Conservation (phyloP, 2,113 vertebrate species). For the Panurus biarmicus region DNA sequence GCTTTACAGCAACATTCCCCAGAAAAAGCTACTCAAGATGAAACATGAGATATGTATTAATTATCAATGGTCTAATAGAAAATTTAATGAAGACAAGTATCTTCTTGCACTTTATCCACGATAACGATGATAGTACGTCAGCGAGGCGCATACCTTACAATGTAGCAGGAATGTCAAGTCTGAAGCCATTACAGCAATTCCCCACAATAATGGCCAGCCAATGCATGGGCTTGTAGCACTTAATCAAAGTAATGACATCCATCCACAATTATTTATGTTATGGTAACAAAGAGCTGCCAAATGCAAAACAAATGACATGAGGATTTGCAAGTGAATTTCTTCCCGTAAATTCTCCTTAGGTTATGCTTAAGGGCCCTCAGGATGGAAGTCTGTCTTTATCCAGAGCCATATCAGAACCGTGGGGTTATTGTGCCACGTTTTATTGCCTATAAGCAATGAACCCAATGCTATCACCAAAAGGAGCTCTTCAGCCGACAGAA, state of each 20-base stretch:
- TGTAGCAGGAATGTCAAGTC: slow-evolving; percentile 44
- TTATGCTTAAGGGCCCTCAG: neutral
- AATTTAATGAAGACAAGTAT: slow-evolving; percentile 65
- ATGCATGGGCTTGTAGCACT: slow-evolving; percentile 47
- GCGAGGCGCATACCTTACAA: slow-evolving; percentile 38
- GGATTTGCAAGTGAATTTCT: slow-evolving; percentile 53
- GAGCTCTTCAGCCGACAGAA: neutral
- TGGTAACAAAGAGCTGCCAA: slow-evolving; percentile 59
- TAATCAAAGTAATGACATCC: slow-evolving; percentile 59
- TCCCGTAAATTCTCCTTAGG: slow-evolving; percentile 53
- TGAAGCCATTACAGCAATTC: slow-evolving; percentile 64
- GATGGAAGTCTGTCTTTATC: neutral
- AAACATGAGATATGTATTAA: slow-evolving; percentile 64
- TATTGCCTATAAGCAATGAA: neutral
- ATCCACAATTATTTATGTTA: slow-evolving; percentile 63
- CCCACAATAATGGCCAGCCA: slow-evolving; percentile 62
- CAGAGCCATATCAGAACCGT: neutral
- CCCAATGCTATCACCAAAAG: neutral
- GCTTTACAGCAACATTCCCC: slow-evolving; percentile 30
- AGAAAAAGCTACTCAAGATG: slow-evolving; percentile 36
- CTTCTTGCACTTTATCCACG: slow-evolving; percentile 57
- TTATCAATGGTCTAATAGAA: slow-evolving; percentile 65
- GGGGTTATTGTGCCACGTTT: neutral
- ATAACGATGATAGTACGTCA: slow-evolving; percentile 48
- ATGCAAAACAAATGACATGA: slow-evolving; percentile 70